phyloP scores from a whole-genome alignment of 2,797 vertebrate genomes.

The Alectoris magna region DNA sequence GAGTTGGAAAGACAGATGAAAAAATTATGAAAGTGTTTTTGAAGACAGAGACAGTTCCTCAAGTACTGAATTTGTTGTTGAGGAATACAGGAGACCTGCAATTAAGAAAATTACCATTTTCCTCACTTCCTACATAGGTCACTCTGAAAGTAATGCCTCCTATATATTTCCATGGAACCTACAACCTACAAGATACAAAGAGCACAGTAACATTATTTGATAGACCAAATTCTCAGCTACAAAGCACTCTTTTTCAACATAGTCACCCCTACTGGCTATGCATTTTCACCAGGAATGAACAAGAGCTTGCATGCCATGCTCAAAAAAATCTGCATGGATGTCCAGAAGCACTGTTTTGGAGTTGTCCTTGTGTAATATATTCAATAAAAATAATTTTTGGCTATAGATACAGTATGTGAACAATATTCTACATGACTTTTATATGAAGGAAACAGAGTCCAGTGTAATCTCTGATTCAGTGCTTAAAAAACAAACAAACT shows the following conservation, averaged over 20 bases:
- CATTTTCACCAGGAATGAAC: neutral
- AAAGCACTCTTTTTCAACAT: neutral
- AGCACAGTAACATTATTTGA: neutral
- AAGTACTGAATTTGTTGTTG: neutral
- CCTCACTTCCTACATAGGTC: neutral
- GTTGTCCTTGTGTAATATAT: neutral
- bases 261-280: neutral
- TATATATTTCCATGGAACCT: neutral
- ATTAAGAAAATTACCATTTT: neutral
- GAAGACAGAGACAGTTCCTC: neutral
- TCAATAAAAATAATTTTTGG: neutral
- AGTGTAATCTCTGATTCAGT: neutral
- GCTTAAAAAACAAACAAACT: neutral
- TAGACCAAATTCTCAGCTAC: neutral
- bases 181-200: neutral
- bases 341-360: neutral
- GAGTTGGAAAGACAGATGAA: neutral
- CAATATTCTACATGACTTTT: neutral
- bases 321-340: neutral
- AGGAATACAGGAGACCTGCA: neutral
- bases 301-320: neutral
- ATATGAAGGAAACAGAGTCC: neutral
- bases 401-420: neutral
- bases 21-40: constrained; percentile 1
- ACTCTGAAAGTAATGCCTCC: neutral